phyloP scores from a whole-genome alignment of 2,888 invertebrate genomes.

The Choristoneura rosaceana region DNA sequence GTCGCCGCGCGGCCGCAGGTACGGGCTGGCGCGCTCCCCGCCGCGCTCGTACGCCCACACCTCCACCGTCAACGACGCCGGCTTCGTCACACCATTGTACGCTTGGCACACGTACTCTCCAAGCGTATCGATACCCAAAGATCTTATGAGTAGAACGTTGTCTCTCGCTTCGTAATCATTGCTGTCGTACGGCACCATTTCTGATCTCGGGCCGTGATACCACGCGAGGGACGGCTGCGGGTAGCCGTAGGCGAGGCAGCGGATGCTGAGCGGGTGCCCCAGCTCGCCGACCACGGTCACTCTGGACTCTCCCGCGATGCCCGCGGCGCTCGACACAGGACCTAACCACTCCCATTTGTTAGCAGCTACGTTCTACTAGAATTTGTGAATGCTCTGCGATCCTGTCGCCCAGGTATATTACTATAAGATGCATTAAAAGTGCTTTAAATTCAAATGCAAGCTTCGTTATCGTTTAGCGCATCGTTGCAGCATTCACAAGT shows the following conservation, averaged over 20 bases:
- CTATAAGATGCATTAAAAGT: not conserved
- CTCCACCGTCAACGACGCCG: constrained; percentile 91
- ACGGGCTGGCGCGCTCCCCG: constrained; percentile 63
- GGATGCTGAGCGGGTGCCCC: constrained; percentile 88
- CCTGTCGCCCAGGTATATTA: constrained; percentile 1
- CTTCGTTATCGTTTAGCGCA: not conserved
- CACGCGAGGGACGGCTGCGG: constrained; percentile 92
- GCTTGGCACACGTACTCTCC: constrained; percentile 96
- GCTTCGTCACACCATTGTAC: constrained; percentile 92
- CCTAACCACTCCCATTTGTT: constrained; percentile 79
- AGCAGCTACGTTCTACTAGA: constrained; percentile 54
- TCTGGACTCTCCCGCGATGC: constrained; percentile 88
- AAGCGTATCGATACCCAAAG: constrained; percentile 89
- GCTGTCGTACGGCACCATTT: constrained; percentile 89
- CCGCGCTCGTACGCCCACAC: constrained; percentile 90
- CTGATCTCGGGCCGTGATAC: constrained; percentile 91
- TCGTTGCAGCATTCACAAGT: constrained; percentile 32
- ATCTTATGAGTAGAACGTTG: constrained; percentile 90
- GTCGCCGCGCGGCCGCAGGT: constrained; percentile 52
- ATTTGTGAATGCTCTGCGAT: constrained; percentile 50
- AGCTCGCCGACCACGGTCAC: constrained; percentile 88
- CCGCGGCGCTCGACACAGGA: constrained; percentile 85
- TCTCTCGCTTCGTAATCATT: constrained; percentile 90
- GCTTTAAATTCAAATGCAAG: not conserved
- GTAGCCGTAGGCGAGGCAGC: constrained; percentile 93